Base-by-base conservation (phyloP, 2,888 invertebrate genomes). In the Ormyrus pomaceus region DNA sequence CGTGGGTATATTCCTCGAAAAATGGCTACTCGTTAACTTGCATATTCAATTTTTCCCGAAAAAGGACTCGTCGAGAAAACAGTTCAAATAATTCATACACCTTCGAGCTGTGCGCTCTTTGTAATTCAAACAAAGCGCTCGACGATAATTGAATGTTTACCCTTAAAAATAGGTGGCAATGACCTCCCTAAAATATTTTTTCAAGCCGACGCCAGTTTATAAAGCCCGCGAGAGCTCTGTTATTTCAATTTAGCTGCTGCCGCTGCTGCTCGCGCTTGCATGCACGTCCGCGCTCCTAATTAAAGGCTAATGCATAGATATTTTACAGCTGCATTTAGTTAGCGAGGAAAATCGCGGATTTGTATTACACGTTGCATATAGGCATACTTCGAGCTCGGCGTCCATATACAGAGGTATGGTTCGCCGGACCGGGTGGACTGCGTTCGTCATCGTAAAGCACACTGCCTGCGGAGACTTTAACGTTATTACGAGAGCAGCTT, bases 401-500 rank as follows among this genome's bases (percentile, higher is more conserved):
- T 34, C 34, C 34, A 34, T 34, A 34, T 34, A 34, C 34, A 13
- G 34, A 34, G 34, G 34, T 4, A 4, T 4, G 4, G 34, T 4
- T 34, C 34, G 4, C 34, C 19, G 19, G 19, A 2, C 19, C 19
- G 19, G 19, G 19, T 19, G 19, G 34, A 34, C 34, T 34, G 34
- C 34, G 34, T 34, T 34, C 34, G 34, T 72, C 51, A 55, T 64
- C 74, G 53, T 74, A 74, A 64, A 55, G 65, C 64, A 62, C 53
- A 6, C 75, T 70, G 58, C 34, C 34, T 6, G 8, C 74, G 80
- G 80, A 80, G 81, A 78, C 59, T 7, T 7, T 55, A 56, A 34
- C 65, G 77, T 77, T 79, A 72, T 70, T 48, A n/a, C 3, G 77
- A 77, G 72, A 79, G 75, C 34, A 77, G 74, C 79, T 34, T 34